Conservation (phyloP, 2,113 vertebrate species). For the Dasyprocta punctata region DNA sequence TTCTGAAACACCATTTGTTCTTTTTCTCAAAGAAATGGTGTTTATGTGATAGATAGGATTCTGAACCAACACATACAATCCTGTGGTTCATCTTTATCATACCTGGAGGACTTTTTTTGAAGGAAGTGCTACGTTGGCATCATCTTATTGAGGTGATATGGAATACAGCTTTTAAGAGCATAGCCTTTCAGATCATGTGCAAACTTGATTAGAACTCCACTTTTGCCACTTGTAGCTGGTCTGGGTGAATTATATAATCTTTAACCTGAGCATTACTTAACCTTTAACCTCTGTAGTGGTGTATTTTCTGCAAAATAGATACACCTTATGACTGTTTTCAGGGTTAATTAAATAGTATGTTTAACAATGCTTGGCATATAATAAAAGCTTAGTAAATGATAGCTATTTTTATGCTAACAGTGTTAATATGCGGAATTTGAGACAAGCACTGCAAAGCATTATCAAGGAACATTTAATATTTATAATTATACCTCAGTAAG, state of each 20-base stretch:
- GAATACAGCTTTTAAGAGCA: not conserved
- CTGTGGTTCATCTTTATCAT: not conserved
- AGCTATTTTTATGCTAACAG: not conserved
- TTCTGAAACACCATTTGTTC: conserved; percentile 15
- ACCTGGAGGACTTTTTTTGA: conserved; percentile 20
- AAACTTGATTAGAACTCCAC: not conserved
- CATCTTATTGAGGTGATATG: not conserved
- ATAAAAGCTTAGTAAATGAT: not conserved
- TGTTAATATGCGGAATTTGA: conserved; percentile 18
- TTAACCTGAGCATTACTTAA: conserved; percentile 16
- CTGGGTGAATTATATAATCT: conserved; percentile 24
- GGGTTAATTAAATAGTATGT: conserved; percentile 12
- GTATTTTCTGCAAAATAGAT: conserved; percentile 6
- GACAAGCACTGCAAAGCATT: not conserved
- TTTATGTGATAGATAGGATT: conserved; percentile 42
- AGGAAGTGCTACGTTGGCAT: not conserved
- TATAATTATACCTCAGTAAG: not conserved
- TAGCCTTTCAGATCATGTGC: not conserved
- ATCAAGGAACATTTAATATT: conserved; percentile 7
- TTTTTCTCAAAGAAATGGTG: conserved; percentile 38
- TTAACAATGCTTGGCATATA: conserved; percentile 15
- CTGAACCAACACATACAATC: not conserved
- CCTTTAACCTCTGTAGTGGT: not conserved
- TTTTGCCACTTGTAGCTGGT: not conserved
- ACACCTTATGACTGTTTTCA: conserved; percentile 44